These are phyloP conservation scores for Drosophila melanica DNA, from an alignment of 1,140 invertebrate genomes.

Conservation along the genomic window DNA sequence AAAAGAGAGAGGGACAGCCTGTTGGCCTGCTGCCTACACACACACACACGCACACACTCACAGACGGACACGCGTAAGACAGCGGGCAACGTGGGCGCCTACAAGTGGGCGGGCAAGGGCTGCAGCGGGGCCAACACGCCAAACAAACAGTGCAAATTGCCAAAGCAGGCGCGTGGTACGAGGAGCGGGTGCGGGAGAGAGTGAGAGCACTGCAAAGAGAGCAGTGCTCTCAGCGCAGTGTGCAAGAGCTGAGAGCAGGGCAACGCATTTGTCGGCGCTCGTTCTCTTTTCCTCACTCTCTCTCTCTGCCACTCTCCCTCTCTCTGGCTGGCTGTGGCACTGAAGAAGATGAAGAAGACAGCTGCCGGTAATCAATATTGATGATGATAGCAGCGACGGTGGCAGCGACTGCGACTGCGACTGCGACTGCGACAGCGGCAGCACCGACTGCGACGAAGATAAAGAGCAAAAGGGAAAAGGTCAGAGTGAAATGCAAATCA, in stretches of 20 bases:
- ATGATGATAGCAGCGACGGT: conserved; percentile 63
- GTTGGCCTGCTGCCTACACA: conserved; percentile 52
- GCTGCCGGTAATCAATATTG: conserved; percentile 83
- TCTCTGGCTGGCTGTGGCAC: conserved; percentile 7
- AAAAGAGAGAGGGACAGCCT: conserved; percentile 52
- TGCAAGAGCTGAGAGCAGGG: neutral
- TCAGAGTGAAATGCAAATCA: conserved; percentile 50
- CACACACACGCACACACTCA: conserved; percentile 9
- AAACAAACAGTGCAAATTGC: conserved; percentile 66
- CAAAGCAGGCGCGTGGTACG: conserved; percentile 26
- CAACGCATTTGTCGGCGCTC: conserved; percentile 26
- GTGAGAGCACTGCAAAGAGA: conserved; percentile 12
- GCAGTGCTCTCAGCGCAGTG: neutral
- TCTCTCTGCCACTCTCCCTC: conserved; percentile 10
- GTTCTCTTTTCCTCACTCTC: conserved; percentile 7
- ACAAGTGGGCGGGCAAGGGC: conserved; percentile 69
- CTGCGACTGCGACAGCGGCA: conserved; percentile 24
- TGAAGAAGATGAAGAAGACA: conserved; percentile 61
- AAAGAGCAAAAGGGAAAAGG: conserved; percentile 57
- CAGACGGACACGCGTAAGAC: conserved; percentile 32
- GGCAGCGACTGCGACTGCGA: conserved; percentile 22
- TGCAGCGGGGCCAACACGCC: conserved; percentile 21
- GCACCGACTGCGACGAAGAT: conserved; percentile 40
- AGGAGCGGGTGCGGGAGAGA: conserved; percentile 12
- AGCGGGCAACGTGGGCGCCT: conserved; percentile 70